Conservation (phyloP, 2,888 invertebrate species). For the Torymus aiolomorphi region DNA sequence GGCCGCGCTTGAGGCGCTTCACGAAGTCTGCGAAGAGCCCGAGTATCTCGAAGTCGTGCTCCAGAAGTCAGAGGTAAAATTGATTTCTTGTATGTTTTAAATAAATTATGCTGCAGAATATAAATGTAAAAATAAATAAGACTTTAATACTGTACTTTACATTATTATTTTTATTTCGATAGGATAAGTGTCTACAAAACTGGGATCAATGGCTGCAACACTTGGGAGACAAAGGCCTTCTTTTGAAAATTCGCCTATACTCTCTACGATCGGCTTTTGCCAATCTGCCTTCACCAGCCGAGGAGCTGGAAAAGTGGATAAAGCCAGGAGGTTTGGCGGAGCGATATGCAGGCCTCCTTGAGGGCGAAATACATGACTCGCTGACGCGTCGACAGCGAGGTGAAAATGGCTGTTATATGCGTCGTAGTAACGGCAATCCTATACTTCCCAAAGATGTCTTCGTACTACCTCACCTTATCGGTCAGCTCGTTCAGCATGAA, state of each 20-base stretch:
- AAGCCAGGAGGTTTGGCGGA: constrained; percentile 71
- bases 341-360: constrained; percentile 91
- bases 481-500: constrained; percentile 86
- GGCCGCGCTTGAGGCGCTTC: constrained; percentile 88
- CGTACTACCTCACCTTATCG: constrained; percentile 88
- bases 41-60: constrained; percentile 67
- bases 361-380: constrained; percentile 91
- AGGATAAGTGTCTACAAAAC: constrained; percentile 63
- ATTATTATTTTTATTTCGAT: constrained; percentile 54
- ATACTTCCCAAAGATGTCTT: constrained; percentile 77
- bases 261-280: constrained; percentile 77
- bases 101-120: neutral
- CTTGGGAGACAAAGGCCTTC: constrained; percentile 78
- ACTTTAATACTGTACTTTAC: neutral
- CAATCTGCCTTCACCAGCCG: constrained; percentile 72
- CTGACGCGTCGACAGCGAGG: constrained; percentile 89
- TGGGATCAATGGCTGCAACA: constrained; percentile 76
- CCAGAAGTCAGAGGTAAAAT: constrained; percentile 52
- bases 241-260: constrained; percentile 78
- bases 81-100: constrained; percentile 15
- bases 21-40: constrained; percentile 93
- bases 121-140: constrained; percentile 5
- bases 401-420: constrained; percentile 86
- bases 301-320: constrained; percentile 73
- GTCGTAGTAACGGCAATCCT: constrained; percentile 81